Percentiles rank a stretch among this genome's conserved stretches.
phyloP scores from a whole-genome alignment of 2,888 invertebrate species.

The Panzeria rudis region DNA sequence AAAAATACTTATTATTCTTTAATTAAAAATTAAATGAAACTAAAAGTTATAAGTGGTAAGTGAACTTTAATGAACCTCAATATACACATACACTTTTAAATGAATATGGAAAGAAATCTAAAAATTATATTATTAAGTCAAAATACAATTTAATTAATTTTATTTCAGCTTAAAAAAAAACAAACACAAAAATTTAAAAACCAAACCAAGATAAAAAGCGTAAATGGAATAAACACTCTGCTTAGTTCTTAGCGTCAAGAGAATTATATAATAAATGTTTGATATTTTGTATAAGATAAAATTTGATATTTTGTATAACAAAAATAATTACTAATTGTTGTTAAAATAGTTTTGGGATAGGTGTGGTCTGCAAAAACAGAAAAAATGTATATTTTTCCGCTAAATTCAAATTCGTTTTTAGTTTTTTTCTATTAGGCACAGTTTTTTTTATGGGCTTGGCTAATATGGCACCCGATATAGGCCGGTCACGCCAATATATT shows the following conservation, averaged over 20 bases:
- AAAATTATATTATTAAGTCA: constrained; percentile 37
- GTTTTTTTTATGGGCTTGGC: too few relatives aligned
- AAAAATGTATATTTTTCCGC: too few relatives aligned
- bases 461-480: too few relatives aligned
- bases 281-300: constrained; percentile 45
- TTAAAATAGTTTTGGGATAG: too few relatives aligned
- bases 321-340: too few relatives aligned
- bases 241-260: constrained; percentile 9
- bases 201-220: constrained; percentile 4
- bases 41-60: constrained; percentile 63
- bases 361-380: too few relatives aligned
- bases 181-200: constrained; percentile 3
- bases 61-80: constrained; percentile 36
- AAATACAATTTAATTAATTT: constrained; percentile 41
- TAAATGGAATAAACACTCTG: constrained; percentile 31
- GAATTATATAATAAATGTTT: background rate
- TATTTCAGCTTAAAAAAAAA: constrained; percentile 41
- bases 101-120: background rate
- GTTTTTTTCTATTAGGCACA: too few relatives aligned
- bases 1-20: constrained; percentile 11
- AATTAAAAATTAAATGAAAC: constrained; percentile 45
- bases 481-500: too few relatives aligned
- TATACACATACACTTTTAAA: background rate
- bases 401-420: too few relatives aligned
- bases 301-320: too few relatives aligned